phyloP scores from a whole-genome alignment of 2,113 vertebrate genomes.

The Clarias macrocephalus region DNA sequence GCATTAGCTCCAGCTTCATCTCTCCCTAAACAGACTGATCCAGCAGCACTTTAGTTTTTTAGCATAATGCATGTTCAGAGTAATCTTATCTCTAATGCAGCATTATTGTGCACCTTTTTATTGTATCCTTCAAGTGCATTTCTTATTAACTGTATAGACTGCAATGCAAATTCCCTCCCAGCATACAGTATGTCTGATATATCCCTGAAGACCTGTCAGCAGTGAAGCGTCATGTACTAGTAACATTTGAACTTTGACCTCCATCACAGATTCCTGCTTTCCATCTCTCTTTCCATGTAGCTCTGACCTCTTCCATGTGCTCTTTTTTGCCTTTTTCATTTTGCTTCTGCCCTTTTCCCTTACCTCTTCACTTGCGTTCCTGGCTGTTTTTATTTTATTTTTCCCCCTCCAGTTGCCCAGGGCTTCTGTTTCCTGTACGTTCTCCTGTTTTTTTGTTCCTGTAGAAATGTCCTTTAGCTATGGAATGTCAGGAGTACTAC shows the following conservation, averaged over 20 bases:
- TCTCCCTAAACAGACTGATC: background rate
- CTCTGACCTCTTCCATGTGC: slow-evolving; percentile 27
- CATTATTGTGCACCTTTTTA: background rate
- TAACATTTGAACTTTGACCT: slow-evolving; percentile 36
- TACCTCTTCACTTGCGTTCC: slow-evolving; percentile 11
- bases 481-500: background rate
- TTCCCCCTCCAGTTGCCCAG: background rate
- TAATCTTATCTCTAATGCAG: background rate
- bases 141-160: background rate
- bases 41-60: background rate
- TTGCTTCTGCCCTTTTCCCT: slow-evolving; percentile 16
- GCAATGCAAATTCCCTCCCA: background rate
- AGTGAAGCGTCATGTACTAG: slow-evolving; percentile 16
- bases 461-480: background rate
- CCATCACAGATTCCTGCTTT: slow-evolving; percentile 30
- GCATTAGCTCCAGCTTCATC: background rate
- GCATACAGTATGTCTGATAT: background rate
- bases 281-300: slow-evolving; percentile 20
- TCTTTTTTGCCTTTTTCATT: slow-evolving; percentile 37
- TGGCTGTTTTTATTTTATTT: background rate
- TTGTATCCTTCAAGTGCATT: background rate
- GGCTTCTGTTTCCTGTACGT: slow-evolving; percentile 1
- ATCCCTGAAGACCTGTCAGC: slow-evolving; percentile 4
- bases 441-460: background rate
- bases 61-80: background rate